A percentile compares a stretch with the other conserved stretches of the same genome.
Conservation (phyloP, 2,797 vertebrate species). For the Perodicticus potto region DNA sequence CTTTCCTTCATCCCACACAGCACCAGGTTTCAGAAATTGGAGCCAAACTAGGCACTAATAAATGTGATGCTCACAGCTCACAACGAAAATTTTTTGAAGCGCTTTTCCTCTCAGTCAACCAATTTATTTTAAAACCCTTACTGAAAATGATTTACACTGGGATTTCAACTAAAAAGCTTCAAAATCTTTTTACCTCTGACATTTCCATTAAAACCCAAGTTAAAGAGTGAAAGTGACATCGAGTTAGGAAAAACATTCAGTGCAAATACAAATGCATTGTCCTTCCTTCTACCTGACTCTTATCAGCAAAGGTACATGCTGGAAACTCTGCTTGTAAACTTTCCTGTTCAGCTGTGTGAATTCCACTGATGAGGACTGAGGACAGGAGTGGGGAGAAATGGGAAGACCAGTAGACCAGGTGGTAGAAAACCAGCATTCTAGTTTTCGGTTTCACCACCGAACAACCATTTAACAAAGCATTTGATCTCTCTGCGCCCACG, state of each 20-base stretch:
- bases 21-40: slow-evolving; percentile 42
- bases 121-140: slow-evolving; percentile 60
- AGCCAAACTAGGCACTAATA: slow-evolving; percentile 31
- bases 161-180: slow-evolving; percentile 54
- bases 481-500: not conserved
- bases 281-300: not conserved
- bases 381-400: not conserved
- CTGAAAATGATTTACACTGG: not conserved
- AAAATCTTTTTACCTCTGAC: slow-evolving; percentile 48
- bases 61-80: slow-evolving; percentile 25
- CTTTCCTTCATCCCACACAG: slow-evolving; percentile 42
- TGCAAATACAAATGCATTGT: slow-evolving; percentile 28
- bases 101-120: not conserved
- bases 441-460: not conserved
- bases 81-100: slow-evolving; percentile 21
- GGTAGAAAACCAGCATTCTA: not conserved
- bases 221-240: not conserved
- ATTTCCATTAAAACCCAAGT: slow-evolving; percentile 45
- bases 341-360: not conserved
- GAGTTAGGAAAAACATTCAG: slow-evolving; percentile 35
- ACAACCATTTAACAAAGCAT: not conserved
- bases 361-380: not conserved
- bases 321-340: slow-evolving; percentile 29
- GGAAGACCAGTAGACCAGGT: not conserved
- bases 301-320: not conserved